phyloP scores from a whole-genome alignment of 1,140 invertebrate species.

The Drosophila ananassae region DNA sequence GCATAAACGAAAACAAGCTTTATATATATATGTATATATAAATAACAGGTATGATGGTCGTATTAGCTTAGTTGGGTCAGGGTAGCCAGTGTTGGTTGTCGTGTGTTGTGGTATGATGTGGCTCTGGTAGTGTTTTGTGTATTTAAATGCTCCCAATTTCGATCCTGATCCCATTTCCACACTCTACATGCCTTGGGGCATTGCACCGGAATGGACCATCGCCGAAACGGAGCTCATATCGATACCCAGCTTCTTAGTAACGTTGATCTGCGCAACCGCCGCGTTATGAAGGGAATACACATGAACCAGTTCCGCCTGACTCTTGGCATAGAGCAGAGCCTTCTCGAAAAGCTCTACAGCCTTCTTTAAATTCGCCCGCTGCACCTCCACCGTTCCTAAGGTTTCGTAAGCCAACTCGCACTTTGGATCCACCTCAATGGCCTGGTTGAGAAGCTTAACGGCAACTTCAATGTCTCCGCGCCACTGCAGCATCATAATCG shows the following conservation, averaged over 20 bases:
- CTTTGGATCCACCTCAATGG: constrained; percentile 94
- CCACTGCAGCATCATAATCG: constrained; percentile 92
- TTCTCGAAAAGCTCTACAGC: constrained; percentile 95
- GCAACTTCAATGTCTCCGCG: constrained; percentile 92
- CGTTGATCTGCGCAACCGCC: constrained; percentile 92
- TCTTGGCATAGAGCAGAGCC: constrained; percentile 93
- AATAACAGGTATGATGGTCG: constrained; percentile 53
- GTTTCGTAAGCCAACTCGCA: constrained; percentile 98
- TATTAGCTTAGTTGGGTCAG: constrained; percentile 49
- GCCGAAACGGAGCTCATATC: constrained; percentile 84
- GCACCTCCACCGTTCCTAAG: constrained; percentile 96
- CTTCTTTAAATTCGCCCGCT: constrained; percentile 89
- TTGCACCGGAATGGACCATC: constrained; percentile 57
- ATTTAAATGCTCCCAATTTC: constrained; percentile 47
- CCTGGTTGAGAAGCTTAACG: constrained; percentile 91
- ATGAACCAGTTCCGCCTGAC: constrained; percentile 94
- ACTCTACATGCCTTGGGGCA: constrained; percentile 43
- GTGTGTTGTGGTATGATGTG: background rate
- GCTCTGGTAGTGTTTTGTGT: background rate
- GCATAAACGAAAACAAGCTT: constrained; percentile 60
- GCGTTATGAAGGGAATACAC: constrained; percentile 94
- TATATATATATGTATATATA: constrained; percentile 46
- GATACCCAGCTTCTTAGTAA: constrained; percentile 90
- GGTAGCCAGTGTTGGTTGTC: constrained; percentile 4
- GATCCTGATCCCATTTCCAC: background rate